A percentile compares a stretch with the other conserved stretches of the same genome.
phyloP scores from a whole-genome alignment of 2,113 vertebrate species.

The Pomatorhinus ruficollis region DNA sequence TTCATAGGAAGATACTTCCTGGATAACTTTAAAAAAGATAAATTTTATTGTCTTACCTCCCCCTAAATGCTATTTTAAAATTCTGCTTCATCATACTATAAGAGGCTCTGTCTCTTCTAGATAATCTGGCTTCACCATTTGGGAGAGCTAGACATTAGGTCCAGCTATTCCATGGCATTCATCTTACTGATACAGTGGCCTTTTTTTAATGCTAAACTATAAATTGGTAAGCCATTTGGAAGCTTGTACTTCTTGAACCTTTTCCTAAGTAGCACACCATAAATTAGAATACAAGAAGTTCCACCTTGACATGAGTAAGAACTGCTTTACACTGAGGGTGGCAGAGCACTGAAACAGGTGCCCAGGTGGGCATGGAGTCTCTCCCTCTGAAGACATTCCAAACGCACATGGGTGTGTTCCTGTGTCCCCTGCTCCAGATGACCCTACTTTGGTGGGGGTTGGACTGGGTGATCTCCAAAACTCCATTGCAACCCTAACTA shows the following conservation, averaged over 20 bases:
- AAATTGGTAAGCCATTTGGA: background rate
- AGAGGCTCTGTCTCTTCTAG: background rate
- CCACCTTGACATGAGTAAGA: background rate
- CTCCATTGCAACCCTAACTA: background rate
- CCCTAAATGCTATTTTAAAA: background rate
- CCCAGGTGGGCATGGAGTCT: fast-evolving
- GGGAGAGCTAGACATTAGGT: background rate
- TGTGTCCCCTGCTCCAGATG: too few relatives aligned
- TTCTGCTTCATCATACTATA: background rate
- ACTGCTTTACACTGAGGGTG: background rate
- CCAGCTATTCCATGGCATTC: background rate
- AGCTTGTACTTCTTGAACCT: background rate
- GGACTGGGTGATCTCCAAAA: background rate
- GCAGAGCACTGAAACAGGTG: background rate
- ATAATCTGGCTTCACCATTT: background rate
- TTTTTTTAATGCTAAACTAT: background rate
- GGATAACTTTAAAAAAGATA: background rate
- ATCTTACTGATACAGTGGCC: background rate
- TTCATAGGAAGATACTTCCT: background rate
- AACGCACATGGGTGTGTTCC: background rate
- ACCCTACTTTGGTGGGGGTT: background rate
- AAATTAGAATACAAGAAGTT: background rate
- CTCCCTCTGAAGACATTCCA: background rate
- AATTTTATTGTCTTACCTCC: background rate
- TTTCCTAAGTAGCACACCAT: background rate